Conservation (phyloP, 2,113 vertebrate species). For the Pomatorhinus ruficollis region DNA sequence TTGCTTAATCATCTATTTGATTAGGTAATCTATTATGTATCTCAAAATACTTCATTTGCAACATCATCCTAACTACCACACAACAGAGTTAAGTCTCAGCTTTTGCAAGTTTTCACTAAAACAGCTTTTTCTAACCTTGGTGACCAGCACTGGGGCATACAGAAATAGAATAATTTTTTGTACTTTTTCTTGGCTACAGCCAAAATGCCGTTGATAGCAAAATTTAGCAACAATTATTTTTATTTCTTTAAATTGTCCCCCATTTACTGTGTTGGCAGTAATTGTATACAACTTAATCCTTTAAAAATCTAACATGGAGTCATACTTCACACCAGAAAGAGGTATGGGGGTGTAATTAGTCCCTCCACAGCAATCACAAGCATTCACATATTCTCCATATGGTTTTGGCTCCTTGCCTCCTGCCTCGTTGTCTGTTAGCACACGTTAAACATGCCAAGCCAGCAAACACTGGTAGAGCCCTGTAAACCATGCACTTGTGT, state of each 20-base stretch:
- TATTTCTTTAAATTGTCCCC: background rate
- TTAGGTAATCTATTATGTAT: background rate
- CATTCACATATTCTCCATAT: background rate
- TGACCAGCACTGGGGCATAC: background rate
- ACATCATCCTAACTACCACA: background rate
- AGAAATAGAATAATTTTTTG: background rate
- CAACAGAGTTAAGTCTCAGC: background rate
- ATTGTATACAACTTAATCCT: background rate
- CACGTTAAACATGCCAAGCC: fast-evolving
- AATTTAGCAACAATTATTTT: background rate
- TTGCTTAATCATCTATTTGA: background rate
- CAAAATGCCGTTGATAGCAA: background rate
- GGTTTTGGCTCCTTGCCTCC: background rate
- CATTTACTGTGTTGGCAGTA: background rate
- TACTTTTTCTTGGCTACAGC: background rate
- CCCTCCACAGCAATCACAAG: background rate
- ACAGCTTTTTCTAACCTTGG: background rate
- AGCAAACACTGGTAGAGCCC: fast-evolving
- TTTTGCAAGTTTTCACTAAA: background rate
- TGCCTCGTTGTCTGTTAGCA: background rate
- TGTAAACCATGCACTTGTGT: background rate
- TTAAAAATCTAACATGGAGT: background rate
- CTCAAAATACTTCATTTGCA: background rate
- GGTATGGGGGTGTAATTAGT: background rate
- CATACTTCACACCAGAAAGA: background rate